Conservation (phyloP, 1,140 invertebrate genomes). For the Bombus fervidus region DNA sequence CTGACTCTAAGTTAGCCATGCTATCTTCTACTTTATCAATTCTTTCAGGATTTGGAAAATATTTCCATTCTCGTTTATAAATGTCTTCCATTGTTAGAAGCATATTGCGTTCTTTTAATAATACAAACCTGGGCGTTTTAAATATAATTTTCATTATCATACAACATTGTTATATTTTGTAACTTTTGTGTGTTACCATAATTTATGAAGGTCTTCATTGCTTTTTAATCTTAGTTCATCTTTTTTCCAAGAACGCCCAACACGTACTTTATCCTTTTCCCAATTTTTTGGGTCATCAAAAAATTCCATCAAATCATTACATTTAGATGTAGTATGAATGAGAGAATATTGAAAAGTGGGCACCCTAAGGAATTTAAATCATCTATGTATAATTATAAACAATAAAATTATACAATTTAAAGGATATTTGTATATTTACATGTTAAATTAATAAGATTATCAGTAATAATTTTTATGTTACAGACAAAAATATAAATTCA, state of each 20-base stretch:
- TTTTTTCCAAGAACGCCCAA: slow-evolving; percentile 93
- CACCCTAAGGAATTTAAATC: slow-evolving; percentile 21
- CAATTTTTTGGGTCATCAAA: slow-evolving; percentile 96
- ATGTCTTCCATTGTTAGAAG: slow-evolving; percentile 97
- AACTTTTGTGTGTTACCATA: slow-evolving; percentile 88
- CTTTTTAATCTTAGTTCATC: slow-evolving; percentile 98
- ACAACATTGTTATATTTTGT: background rate
- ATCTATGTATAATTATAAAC: background rate
- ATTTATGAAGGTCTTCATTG: slow-evolving; percentile 97
- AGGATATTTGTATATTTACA: background rate
- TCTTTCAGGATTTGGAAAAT: slow-evolving; percentile 97
- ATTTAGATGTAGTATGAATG: slow-evolving; percentile 79
- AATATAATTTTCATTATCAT: slow-evolving; percentile 19
- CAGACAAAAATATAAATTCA: background rate
- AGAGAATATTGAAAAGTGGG: slow-evolving; percentile 21
- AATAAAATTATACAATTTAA: background rate
- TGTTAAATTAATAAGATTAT: background rate
- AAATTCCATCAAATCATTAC: slow-evolving; percentile 91
- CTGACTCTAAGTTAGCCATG: slow-evolving; percentile 96
- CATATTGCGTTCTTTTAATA: slow-evolving; percentile 99
- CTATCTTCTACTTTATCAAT: slow-evolving; percentile 97
- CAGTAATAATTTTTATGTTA: background rate
- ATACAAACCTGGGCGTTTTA: slow-evolving; percentile 87
- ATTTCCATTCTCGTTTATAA: slow-evolving; percentile 85
- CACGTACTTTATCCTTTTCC: slow-evolving; percentile 89